A percentile compares a stretch with the other conserved stretches of the same genome.
These are phyloP conservation scores for Onychostoma macrolepis DNA, from an alignment of 2,113 vertebrate species.

Conservation along the genomic window DNA sequence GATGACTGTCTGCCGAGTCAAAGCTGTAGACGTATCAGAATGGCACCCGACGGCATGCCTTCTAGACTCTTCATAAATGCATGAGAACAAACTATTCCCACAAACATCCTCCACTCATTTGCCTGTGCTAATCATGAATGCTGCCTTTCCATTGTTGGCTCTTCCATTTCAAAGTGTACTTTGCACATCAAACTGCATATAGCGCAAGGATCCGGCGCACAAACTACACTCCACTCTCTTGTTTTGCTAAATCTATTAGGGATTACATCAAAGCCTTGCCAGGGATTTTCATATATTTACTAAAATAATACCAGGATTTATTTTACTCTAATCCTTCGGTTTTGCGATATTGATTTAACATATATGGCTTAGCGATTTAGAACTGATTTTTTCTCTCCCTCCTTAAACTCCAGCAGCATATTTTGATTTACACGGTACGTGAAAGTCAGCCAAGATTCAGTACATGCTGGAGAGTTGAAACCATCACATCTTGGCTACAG, in stretches of 20 bases:
- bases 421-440: constrained; percentile 33
- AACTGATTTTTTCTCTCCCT: constrained; percentile 36
- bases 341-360: constrained; percentile 74
- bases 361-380: constrained; percentile 58
- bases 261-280: constrained; percentile 62
- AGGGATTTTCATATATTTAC: constrained; percentile 73
- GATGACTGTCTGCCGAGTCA: constrained; percentile 40
- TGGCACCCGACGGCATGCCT: constrained; percentile 60
- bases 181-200: constrained; percentile 35
- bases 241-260: constrained; percentile 63
- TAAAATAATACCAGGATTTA: constrained; percentile 75
- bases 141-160: constrained; percentile 13
- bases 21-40: constrained; percentile 59
- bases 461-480: constrained; percentile 37
- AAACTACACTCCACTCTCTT: constrained; percentile 37
- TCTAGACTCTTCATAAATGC: constrained; percentile 11
- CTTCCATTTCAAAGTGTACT: constrained; percentile 20
- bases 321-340: constrained; percentile 64
- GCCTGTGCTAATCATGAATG: constrained; percentile 42
- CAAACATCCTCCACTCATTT: constrained; percentile 19
- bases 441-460: constrained; percentile 34
- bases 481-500: constrained; percentile 40
- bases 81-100: constrained; percentile 6
- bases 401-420: constrained; percentile 9
- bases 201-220: constrained; percentile 7